Percentiles rank a stretch among this genome's conserved stretches.
These are phyloP conservation scores for Microcebus griseorufus DNA, from an alignment of 2,113 vertebrate species.

Conservation along the genomic window DNA sequence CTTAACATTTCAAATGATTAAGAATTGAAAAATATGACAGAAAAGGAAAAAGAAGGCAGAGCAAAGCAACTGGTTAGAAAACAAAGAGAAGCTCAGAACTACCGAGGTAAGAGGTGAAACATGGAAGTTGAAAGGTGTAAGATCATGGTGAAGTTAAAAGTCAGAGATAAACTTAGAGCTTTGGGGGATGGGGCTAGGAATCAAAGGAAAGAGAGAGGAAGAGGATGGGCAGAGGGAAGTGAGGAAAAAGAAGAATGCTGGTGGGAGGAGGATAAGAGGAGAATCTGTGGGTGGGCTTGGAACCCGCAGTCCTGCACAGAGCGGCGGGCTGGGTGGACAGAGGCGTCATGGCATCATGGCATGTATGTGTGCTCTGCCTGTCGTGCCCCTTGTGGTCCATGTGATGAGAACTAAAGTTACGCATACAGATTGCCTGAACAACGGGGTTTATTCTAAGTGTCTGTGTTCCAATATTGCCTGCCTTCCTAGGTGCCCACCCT, in stretches of 20 bases:
- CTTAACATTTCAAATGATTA: neutral
- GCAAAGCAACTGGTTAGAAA: neutral
- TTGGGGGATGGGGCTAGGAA: neutral
- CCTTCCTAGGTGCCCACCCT: neutral
- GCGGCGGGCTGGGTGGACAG: neutral
- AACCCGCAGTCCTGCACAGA: neutral
- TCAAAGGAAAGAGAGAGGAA: neutral
- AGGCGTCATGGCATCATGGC: neutral
- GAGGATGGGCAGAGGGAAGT: neutral
- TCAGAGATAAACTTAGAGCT: neutral
- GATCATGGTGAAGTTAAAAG: neutral
- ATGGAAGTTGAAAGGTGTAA: neutral
- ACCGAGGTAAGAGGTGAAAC: conserved; percentile 41
- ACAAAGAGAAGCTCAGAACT: neutral
- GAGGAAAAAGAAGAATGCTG: neutral
- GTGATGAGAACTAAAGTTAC: neutral
- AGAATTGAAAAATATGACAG: neutral
- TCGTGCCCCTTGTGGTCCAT: neutral
- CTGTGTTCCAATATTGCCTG: neutral
- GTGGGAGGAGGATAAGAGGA: neutral
- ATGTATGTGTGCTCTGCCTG: neutral
- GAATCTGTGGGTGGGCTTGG: neutral
- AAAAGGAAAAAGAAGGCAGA: neutral
- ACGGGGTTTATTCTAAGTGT: neutral
- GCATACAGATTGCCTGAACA: neutral